phyloP scores from a whole-genome alignment of 2,797 vertebrate genomes.

The Cyprinodon diabolis region DNA sequence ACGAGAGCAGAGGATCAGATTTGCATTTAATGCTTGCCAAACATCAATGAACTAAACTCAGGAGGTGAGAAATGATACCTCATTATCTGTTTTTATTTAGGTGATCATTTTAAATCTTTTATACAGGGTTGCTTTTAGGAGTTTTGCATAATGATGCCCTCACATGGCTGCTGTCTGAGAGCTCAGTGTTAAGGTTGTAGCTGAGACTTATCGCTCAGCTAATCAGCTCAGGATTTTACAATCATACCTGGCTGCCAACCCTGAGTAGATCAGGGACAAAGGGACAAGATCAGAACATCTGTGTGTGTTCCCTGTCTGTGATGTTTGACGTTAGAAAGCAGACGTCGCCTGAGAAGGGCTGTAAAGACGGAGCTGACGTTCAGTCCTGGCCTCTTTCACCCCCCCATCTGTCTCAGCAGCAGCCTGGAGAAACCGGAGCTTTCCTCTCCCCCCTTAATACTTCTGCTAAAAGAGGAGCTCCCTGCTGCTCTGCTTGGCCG shows the following conservation, averaged over 20 bases:
- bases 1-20: conserved; percentile 47
- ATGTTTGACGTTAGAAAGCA: conserved; percentile 32
- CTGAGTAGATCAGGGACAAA: conserved; percentile 45
- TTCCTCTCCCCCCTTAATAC: conserved; percentile 35
- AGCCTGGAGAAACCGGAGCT: conserved; percentile 57
- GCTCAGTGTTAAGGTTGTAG: conserved; percentile 44
- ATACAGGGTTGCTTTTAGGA: conserved; percentile 1
- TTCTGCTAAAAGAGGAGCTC: conserved; percentile 52
- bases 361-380: conserved; percentile 44
- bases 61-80: conserved; percentile 31
- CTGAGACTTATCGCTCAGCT: conserved; percentile 51
- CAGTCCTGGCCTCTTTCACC: conserved; percentile 27
- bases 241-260: conserved; percentile 48
- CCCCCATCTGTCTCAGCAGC: conserved; percentile 38
- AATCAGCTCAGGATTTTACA: conserved; percentile 63
- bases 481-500: conserved; percentile 43
- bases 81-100: conserved; percentile 20
- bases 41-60: conserved; percentile 45
- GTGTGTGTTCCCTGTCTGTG: background rate
- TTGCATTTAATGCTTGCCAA: conserved; percentile 34
- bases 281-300: conserved; percentile 39
- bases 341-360: conserved; percentile 43
- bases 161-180: conserved; percentile 41
- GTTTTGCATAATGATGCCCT: conserved; percentile 15
- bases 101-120: conserved; percentile 7